Evolutionary conservation across 2,888 invertebrate genomes (phyloP).

Genomic region (Lasioglossum calceatum): DNA sequence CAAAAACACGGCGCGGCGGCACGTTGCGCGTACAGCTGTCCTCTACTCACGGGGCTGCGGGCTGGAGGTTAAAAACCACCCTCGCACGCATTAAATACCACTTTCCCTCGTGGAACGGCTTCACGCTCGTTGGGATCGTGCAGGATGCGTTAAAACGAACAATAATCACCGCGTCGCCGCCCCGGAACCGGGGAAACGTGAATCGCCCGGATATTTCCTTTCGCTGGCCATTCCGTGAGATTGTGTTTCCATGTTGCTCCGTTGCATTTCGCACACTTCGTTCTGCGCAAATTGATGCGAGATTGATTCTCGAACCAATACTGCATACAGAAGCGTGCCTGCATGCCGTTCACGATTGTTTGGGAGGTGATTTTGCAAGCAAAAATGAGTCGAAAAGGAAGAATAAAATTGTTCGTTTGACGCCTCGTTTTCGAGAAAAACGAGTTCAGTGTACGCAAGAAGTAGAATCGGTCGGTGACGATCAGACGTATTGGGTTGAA

Average conservation of each 20-base stretch:
- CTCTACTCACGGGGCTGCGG: neutral
- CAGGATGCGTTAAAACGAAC: slow-evolving; percentile 25
- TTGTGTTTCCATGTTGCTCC: neutral
- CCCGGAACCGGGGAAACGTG: neutral
- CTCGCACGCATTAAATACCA: slow-evolving; percentile 32
- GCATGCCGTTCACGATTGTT: no score
- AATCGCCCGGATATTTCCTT: neutral
- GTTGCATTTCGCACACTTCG: neutral
- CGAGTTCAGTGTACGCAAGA: no score
- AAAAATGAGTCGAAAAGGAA: neutral
- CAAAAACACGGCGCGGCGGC: slow-evolving; percentile 40
- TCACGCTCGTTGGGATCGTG: neutral
- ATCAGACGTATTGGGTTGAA: no score
- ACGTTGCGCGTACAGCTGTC: slow-evolving; percentile 39
- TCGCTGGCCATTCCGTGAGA: neutral
- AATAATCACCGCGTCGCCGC: slow-evolving; percentile 2
- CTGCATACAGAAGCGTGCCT: neutral
- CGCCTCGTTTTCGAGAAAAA: no score
- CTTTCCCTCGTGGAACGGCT: slow-evolving; percentile 1
- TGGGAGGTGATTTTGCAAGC: no score
- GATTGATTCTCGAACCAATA: neutral
- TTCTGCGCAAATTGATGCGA: neutral
- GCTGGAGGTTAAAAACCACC: slow-evolving; percentile 26
- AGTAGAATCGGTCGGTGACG: no score
- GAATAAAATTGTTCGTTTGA: neutral